Base-by-base conservation (phyloP, 2,797 vertebrate genomes). In the Danio choprae region DNA sequence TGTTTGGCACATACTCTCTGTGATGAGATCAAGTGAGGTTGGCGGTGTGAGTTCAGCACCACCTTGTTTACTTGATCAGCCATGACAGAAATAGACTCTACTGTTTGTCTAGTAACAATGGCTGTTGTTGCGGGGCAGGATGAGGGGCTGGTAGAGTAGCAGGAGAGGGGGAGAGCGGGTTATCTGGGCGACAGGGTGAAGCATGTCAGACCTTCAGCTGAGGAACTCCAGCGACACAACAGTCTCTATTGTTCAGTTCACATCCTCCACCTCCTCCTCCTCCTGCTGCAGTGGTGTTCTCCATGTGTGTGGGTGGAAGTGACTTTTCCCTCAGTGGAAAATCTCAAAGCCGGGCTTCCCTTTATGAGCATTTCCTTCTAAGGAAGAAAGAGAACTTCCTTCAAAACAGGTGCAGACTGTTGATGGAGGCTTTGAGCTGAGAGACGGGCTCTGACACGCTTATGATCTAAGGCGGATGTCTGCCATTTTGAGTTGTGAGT, bases 181-280 rank as follows among this genome's bases (percentile, higher is more conserved):
- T 76, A 79, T 79, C 72, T 72, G 63, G 56, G 50, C 56, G 65
- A 56, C 65, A 82, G 65, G 29, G 84, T 69, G 43, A 62, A 55
- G 59, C 51, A 53, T 83, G 36, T 74, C 55, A 62, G 62, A 58
- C 51, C 71, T 50, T 50, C 20, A 62, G 77, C 51, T 67, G 44
- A 4, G 20, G 62, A 70, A 60, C 67, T 81, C 65, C 59, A 75
- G 50, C 12, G 62, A 62, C 59, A 73, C 3, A 40, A 10, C 15
- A 68, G 56, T 74, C 46, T 81, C 75, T 76, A 85, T 86, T 85
- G 84, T 85, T 86, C 67, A 81, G 79, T 62, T 71, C 69, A 72
- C 69, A 73, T 73, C 69, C 77, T 72, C 48, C 64, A 71, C 62
- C 41, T 72, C 51, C 71, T 46, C 64, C 85, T 82, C 78, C 83